Conservation (phyloP, 2,888 invertebrate species). For the Panzeria rudis region DNA sequence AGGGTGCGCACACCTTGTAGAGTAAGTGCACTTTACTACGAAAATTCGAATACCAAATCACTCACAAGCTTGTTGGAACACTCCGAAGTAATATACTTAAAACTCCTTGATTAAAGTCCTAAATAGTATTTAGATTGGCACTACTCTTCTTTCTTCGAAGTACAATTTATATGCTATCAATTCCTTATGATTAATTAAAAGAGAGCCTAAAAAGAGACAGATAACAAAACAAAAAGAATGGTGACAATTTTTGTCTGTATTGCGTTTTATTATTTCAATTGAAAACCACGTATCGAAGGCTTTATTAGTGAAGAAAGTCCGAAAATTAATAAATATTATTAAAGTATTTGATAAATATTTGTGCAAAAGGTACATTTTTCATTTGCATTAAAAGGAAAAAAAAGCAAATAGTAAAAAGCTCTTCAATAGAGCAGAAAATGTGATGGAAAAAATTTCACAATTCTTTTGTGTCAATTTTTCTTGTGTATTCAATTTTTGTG, state of each 20-base stretch:
- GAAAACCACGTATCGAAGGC: constrained; percentile 41
- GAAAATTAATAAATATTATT: constrained; percentile 1
- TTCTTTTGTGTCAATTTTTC: constrained; percentile 54
- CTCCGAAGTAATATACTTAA: too few relatives aligned
- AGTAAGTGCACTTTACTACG: too few relatives aligned
- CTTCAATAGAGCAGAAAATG: not conserved
- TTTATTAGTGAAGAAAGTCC: constrained; percentile 1
- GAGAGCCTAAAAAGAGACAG: not conserved
- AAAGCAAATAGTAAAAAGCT: not conserved
- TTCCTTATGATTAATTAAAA: constrained; percentile 19
- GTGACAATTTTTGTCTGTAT: constrained; percentile 53
- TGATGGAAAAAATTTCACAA: constrained; percentile 32
- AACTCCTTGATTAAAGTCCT: too few relatives aligned
- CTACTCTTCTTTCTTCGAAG: not conserved
- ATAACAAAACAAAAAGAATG: constrained; percentile 54
- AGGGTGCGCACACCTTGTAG: too few relatives aligned
- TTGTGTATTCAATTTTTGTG: constrained; percentile 59
- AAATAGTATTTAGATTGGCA: too few relatives aligned
- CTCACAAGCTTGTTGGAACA: too few relatives aligned
- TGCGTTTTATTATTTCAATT: constrained; percentile 57
- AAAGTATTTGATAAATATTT: constrained; percentile 7
- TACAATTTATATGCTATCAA: not conserved
- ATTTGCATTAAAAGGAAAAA: not conserved
- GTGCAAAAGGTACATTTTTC: constrained; percentile 23
- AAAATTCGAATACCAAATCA: too few relatives aligned